These are phyloP conservation scores for Onychostoma macrolepis DNA, from an alignment of 2,113 vertebrate species.

Conservation along the genomic window DNA sequence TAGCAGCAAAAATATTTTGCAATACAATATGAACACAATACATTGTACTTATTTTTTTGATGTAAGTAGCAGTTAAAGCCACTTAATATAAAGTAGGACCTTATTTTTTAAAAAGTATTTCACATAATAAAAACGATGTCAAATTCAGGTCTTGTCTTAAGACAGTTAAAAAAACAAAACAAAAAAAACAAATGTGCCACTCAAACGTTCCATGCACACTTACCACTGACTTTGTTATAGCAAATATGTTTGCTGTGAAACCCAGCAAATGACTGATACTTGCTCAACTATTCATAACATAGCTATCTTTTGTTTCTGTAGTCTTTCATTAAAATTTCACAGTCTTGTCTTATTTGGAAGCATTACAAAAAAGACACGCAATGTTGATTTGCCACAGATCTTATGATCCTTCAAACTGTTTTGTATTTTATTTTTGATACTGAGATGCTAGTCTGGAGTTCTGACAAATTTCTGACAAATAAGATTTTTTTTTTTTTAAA, in stretches of 20 bases:
- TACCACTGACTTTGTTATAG: background rate
- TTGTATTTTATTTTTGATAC: background rate
- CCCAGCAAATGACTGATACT: background rate
- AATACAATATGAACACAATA: too few relatives aligned
- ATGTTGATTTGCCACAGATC: background rate
- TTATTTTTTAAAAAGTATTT: too few relatives aligned
- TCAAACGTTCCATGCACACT: background rate
- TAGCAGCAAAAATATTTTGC: too few relatives aligned
- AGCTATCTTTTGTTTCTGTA: constrained; percentile 4
- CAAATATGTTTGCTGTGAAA: background rate
- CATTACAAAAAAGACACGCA: background rate
- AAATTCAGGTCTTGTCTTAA: background rate
- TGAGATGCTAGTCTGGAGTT: background rate
- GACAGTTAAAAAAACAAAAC: too few relatives aligned
- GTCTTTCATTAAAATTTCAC: background rate
- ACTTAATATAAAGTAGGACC: too few relatives aligned
- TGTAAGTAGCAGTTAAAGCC: too few relatives aligned
- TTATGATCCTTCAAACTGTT: background rate
- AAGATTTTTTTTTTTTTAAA: background rate
- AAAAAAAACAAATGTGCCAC: background rate
- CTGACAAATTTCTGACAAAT: background rate
- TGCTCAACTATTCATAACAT: background rate
- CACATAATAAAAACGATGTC: too few relatives aligned
- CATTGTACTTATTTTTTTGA: too few relatives aligned
- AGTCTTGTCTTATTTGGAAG: background rate